A percentile compares a stretch with the other conserved stretches of the same genome.
Conservation (phyloP, 2,888 invertebrate species). For the Branchipolynoe longqiensis region DNA sequence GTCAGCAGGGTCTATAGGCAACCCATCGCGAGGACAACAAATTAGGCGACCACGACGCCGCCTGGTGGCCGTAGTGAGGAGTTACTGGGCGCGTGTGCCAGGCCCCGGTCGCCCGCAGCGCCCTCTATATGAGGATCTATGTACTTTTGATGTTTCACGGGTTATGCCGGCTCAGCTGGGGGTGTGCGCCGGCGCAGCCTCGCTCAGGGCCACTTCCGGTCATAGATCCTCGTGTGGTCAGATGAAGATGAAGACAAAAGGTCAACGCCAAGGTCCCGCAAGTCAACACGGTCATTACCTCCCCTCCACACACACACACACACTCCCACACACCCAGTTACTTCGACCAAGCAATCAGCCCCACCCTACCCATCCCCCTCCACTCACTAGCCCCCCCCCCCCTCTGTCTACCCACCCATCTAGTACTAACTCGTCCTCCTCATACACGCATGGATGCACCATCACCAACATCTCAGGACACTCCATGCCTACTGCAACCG, state of each 20-base stretch:
- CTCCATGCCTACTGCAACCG: too few relatives aligned
- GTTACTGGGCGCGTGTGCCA: background rate
- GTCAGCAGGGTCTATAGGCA: background rate
- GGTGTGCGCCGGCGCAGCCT: background rate
- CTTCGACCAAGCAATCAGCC: too few relatives aligned
- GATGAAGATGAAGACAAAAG: conserved; percentile 45
- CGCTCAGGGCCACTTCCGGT: conserved; percentile 1
- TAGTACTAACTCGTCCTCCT: too few relatives aligned
- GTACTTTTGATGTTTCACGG: conserved; percentile 15
- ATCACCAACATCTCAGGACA: too few relatives aligned
- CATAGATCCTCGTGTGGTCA: conserved; percentile 16
- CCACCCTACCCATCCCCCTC: too few relatives aligned
- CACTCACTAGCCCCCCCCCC: too few relatives aligned
- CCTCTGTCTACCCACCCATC: too few relatives aligned
- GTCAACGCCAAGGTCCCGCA: conserved; percentile 20
- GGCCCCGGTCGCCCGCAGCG: background rate
- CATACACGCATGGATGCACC: too few relatives aligned
- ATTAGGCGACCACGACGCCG: conserved; percentile 1
- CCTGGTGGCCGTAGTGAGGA: conserved; percentile 23
- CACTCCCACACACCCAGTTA: too few relatives aligned
- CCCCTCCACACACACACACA: too few relatives aligned
- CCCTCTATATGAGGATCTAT: conserved; percentile 26
- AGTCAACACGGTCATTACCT: conserved; percentile 44
- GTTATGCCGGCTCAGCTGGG: background rate
- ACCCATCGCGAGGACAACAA: conserved; percentile 3